phyloP scores from a whole-genome alignment of 2,113 vertebrate genomes.

The Brachyhypopomus occidentalis region DNA sequence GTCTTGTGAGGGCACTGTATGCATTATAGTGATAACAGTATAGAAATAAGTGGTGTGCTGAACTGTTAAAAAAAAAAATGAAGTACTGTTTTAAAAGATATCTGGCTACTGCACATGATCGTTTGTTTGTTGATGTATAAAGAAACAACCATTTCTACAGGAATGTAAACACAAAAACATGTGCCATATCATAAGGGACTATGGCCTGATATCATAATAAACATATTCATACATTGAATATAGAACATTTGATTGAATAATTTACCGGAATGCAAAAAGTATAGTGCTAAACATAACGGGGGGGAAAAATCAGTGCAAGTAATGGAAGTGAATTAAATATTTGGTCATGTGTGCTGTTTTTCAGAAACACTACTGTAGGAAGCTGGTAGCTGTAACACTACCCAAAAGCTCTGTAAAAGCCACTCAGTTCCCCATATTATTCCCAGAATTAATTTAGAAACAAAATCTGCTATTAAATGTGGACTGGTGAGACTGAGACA shows the following conservation, averaged over 20 bases:
- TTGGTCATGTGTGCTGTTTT: constrained; percentile 37
- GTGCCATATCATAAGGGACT: neutral
- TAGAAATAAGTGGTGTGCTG: neutral
- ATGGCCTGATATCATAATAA: neutral
- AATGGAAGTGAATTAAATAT: constrained; percentile 21
- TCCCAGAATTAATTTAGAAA: neutral
- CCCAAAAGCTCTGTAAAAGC: neutral
- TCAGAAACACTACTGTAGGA: neutral
- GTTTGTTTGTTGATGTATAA: neutral
- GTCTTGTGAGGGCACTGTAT: neutral
- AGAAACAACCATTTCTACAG: neutral
- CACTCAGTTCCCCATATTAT: neutral
- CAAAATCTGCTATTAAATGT: neutral
- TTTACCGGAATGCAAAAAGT: constrained; percentile 41
- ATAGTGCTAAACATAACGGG: neutral
- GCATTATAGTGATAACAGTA: neutral
- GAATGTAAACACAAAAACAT: neutral
- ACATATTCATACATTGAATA: too few relatives aligned
- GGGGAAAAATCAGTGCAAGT: constrained; percentile 13
- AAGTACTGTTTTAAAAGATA: neutral
- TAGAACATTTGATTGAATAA: neutral
- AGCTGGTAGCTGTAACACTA: neutral
- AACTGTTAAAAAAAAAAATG: neutral
- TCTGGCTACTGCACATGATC: neutral
- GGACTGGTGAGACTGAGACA: neutral